Conservation (phyloP, 2,113 vertebrate genomes). For the Quiscalus mexicanus region DNA sequence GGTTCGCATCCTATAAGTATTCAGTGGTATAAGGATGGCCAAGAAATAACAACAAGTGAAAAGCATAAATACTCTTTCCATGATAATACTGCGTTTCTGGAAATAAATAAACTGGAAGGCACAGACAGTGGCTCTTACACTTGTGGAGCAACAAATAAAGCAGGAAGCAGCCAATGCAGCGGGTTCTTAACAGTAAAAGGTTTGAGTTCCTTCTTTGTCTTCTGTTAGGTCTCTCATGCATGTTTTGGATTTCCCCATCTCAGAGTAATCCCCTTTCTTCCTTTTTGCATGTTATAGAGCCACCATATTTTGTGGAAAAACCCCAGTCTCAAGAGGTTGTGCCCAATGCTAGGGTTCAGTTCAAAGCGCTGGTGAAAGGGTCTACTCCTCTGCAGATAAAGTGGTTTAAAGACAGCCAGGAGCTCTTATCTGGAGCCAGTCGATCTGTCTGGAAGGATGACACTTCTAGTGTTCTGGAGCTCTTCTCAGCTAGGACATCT, state of each 20-base stretch:
- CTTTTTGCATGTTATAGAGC: constrained; percentile 79
- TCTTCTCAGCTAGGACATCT: constrained; percentile 87
- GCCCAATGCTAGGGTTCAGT: constrained; percentile 88
- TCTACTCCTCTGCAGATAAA: constrained; percentile 90
- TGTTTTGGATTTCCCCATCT: neutral
- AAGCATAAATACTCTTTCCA: constrained; percentile 95
- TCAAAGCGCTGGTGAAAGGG: constrained; percentile 87
- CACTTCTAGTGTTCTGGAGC: constrained; percentile 86
- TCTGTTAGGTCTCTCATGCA: neutral
- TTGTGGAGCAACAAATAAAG: constrained; percentile 91
- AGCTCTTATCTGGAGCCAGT: constrained; percentile 84
- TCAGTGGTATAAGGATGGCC: constrained; percentile 93
- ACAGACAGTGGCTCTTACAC: constrained; percentile 90
- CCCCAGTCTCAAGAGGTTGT: constrained; percentile 89
- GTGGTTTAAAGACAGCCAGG: constrained; percentile 95
- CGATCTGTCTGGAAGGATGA: constrained; percentile 89
- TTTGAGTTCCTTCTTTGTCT: constrained; percentile 68
- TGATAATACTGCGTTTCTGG: constrained; percentile 94
- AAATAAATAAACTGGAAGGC: constrained; percentile 89
- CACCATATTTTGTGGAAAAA: constrained; percentile 90
- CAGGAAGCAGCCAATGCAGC: constrained; percentile 91
- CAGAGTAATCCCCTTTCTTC: constrained; percentile 21
- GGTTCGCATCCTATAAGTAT: constrained; percentile 93
- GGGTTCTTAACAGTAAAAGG: constrained; percentile 93
- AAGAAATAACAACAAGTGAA: constrained; percentile 85